Evolutionary conservation across 2,113 vertebrate species (phyloP), one percentile per base, ranked within the genome.

Genomic region (Pardalotus punctatus): DNA sequence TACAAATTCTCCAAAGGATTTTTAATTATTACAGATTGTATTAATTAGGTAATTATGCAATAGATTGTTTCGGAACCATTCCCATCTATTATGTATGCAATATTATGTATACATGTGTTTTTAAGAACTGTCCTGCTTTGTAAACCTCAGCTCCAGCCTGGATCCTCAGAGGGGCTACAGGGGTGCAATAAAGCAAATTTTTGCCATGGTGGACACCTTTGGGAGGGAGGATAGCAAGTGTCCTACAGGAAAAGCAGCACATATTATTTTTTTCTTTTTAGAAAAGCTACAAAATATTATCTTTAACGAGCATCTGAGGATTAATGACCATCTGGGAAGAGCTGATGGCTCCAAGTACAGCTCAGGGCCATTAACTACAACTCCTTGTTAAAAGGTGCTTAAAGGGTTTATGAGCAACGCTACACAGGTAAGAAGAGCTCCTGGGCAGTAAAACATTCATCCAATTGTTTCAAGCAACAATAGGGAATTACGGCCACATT

Each of bases 21-120:
- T 97, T 97, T 96, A 97, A 97, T 97, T 97, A 97, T 97, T 97
- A 96, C 95, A 94, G 95, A 96, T 96, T 94, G 90, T 97, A 97
- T 97, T 97, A 97, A 97, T 96, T 97, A 96, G 93, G 76, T 79
- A 95, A 96, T 97, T 97, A 97, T 84, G 93, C 94, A 96, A 97
- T 96, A 95, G 87, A 96, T 96, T 91, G 88, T 86, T 96, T 92
- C 95, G 96, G 95, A 96, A 72, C 79, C 69, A 16, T 96, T 95
- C 92, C 95, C 76, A 94, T 96, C 90, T 93, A 95, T 96, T 96
- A 95, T 86, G 83, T 60, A 89, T 86, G 86, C 84, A 84, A 90
- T 73, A 73, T 61, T 95, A 92, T 19, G n/a, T 86, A 90, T 69
- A 93, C 24, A 16, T 42, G 11, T 6, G 47, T 76, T 87, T 81